Evolutionary conservation across 2,888 invertebrate genomes (phyloP).

Genomic region (Nasonovia ribisnigri): DNA sequence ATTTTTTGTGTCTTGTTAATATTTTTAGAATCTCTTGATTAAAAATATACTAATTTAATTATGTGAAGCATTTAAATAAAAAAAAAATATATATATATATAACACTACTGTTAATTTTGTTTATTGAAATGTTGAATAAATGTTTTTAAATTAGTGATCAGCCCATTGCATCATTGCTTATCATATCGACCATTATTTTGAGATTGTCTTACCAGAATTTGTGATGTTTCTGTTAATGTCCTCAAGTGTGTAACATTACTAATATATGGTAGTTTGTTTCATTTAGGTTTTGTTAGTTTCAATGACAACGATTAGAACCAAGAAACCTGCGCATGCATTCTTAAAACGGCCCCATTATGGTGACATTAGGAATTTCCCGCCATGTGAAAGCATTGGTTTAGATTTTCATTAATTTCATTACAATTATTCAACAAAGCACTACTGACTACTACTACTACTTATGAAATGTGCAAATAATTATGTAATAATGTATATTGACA

Average conservation of each 20-base stretch:
- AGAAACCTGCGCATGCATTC: neutral
- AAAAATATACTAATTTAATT: neutral
- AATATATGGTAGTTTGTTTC: neutral
- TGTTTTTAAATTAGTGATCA: neutral
- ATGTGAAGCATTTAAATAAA: slow-evolving; percentile 22
- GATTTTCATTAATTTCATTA: neutral
- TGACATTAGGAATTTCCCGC: neutral
- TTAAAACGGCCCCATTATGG: neutral
- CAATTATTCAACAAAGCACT: too few relatives aligned
- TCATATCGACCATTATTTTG: neutral
- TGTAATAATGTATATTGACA: too few relatives aligned
- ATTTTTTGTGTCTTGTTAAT: slow-evolving; percentile 10
- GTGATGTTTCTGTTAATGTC: too few relatives aligned
- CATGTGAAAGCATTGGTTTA: neutral
- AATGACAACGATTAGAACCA: neutral
- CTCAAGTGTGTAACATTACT: neutral
- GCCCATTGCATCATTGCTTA: neutral
- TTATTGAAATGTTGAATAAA: neutral
- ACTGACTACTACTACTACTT: too few relatives aligned
- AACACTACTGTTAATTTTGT: neutral
- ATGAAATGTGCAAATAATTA: too few relatives aligned
- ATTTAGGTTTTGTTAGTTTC: neutral
- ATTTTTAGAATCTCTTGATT: slow-evolving; percentile 44
- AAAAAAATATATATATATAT: neutral
- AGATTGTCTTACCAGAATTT: neutral